Conservation (phyloP, 2,113 vertebrate species). For the Myiopsitta monachus region DNA sequence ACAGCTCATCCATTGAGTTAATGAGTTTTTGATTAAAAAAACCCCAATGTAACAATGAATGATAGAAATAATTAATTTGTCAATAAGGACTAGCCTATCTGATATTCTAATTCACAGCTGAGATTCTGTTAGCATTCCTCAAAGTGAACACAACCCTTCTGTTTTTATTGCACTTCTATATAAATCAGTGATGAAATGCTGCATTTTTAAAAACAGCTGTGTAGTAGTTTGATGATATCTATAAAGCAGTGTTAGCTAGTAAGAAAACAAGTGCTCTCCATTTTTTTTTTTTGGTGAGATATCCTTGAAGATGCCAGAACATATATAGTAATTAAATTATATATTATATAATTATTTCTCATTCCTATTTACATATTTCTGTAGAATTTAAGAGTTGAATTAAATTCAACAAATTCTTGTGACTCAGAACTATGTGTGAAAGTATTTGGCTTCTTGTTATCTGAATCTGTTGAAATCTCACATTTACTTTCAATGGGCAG, state of each 20-base stretch:
- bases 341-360: not conserved
- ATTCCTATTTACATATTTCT: not conserved
- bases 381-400: not conserved
- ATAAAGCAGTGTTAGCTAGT: not conserved
- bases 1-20: slow-evolving; percentile 41
- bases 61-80: slow-evolving; percentile 41
- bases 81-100: slow-evolving; percentile 29
- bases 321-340: too few relatives aligned
- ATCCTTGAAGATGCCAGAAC: not conserved
- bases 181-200: not conserved
- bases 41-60: not conserved
- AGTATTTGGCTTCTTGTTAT: not conserved
- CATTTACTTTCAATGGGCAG: not conserved
- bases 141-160: slow-evolving; percentile 34
- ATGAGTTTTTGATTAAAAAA: slow-evolving; percentile 42
- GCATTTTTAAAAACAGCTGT: not conserved
- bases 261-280: not conserved
- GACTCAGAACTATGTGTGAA: not conserved
- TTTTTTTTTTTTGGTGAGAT: not conserved
- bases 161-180: not conserved
- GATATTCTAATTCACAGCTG: slow-evolving; percentile 17
- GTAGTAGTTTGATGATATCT: not conserved
- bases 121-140: not conserved
- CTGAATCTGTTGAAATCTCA: not conserved
- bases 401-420: not conserved